Percentiles rank a stretch among this genome's conserved stretches.
Conservation (phyloP, 2,113 vertebrate species). For the Crotophaga sulcirostris region DNA sequence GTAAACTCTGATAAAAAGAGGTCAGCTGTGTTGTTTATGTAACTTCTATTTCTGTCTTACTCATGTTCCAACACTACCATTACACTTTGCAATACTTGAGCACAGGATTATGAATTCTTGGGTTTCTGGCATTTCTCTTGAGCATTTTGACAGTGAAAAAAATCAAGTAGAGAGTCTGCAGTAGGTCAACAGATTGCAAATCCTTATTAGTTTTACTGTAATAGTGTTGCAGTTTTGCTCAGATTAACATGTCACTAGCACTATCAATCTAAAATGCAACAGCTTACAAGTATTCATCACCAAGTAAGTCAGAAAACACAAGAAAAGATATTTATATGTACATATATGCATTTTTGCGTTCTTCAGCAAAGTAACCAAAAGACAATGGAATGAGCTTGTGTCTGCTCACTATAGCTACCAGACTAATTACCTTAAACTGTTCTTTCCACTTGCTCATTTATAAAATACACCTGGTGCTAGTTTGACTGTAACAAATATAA, state of each 20-base stretch:
- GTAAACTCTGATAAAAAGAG: constrained; percentile 55
- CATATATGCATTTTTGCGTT: neutral
- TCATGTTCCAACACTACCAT: constrained; percentile 13
- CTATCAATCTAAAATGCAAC: neutral
- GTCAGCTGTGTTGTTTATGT: constrained; percentile 19
- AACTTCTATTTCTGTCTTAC: constrained; percentile 53
- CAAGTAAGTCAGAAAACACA: neutral
- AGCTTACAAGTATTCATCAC: neutral
- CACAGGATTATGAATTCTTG: constrained; percentile 28
- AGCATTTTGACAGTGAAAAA: constrained; percentile 8
- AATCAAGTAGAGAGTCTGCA: neutral
- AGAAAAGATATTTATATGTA: neutral
- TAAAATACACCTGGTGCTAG: neutral
- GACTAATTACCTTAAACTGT: neutral
- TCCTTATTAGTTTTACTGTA: constrained; percentile 22
- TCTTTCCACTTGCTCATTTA: neutral
- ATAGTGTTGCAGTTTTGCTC: neutral
- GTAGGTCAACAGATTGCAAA: neutral
- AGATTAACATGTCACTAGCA: constrained; percentile 11
- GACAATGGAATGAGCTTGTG: neutral
- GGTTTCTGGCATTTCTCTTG: constrained; percentile 43
- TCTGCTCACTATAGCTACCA: neutral
- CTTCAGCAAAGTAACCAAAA: neutral
- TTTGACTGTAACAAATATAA: neutral
- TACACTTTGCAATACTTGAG: constrained; percentile 29